Evolutionary conservation across 2,797 vertebrate genomes (phyloP).

Genomic region (Brachyalestes nurse): DNA sequence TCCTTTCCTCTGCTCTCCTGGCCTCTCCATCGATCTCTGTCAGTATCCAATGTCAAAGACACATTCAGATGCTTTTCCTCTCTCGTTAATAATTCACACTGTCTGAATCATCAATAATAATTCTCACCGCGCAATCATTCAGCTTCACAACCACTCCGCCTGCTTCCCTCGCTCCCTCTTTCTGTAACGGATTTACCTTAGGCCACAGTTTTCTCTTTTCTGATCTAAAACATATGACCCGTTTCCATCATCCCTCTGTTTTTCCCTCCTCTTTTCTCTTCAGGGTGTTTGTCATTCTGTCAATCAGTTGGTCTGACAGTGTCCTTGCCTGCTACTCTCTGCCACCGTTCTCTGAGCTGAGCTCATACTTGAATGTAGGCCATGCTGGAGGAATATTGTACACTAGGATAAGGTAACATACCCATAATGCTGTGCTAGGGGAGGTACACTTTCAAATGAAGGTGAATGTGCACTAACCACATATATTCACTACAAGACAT

Average conservation of each 20-base stretch:
- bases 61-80: constrained; percentile 82
- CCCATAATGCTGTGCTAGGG: background rate
- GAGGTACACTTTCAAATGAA: background rate
- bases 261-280: constrained; percentile 13
- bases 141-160: constrained; percentile 74
- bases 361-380: background rate
- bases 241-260: constrained; percentile 62
- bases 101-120: constrained; percentile 86
- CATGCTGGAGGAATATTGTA: background rate
- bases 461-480: background rate
- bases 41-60: constrained; percentile 85
- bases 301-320: background rate
- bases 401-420: constrained; percentile 1
- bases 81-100: constrained; percentile 83
- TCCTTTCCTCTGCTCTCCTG: constrained; percentile 50
- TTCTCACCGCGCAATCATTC: constrained; percentile 82
- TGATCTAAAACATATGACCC: constrained; percentile 59
- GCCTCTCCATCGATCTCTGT: constrained; percentile 77
- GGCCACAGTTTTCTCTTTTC: constrained; percentile 47
- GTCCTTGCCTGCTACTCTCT: background rate
- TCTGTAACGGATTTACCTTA: constrained; percentile 41
- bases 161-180: constrained; percentile 48
- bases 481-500: background rate
- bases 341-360: background rate
- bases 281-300: background rate